Evolutionary conservation across 1,140 invertebrate species (phyloP), one percentile per base, ranked within the genome.

Genomic region (Drosophila hydei): DNA sequence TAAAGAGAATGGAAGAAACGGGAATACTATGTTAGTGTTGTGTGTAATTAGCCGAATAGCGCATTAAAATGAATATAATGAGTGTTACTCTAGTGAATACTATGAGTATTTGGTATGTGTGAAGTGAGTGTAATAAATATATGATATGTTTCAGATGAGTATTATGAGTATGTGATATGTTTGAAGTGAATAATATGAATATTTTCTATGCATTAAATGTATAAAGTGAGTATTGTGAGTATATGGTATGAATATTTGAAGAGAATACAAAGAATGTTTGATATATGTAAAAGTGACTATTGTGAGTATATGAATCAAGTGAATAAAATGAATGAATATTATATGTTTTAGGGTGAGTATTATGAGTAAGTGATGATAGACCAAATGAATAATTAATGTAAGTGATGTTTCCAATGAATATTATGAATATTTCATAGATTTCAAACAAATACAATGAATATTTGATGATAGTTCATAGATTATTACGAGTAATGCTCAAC

Each of bases 21-120:
- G 64, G 33, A 56, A 72, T 36, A 68, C 48, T 65, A 81, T 87
- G 80, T 80, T 85, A 83, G 81, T 88, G 81, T 87, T 87, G 56
- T 77, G 69, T 77, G 74, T 45, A 58, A 71, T 33, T 71, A 71
- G 62, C 19, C 21, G 19, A 40, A n/a, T 60, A 54, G 64, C 36
- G 55, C 59, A 63, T 42, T n/a, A 40, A 38, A 64, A 83, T 77
- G 55, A 18, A 55, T 64, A 45, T 38, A 14, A 75, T 75, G 77
- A 54, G 40, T 14, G 42, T 12, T 18, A 14, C 11, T 60, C 2
- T 59, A 43, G 50, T 27, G 40, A 47, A 8, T 16, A 42, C 14
- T 42, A 42, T 42, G 21, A 48, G 7, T 50, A 48, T 8, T 36
- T 30, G 33, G 7, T 56, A 56, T 12, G 25, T 19, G 23, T 36